phyloP scores from a whole-genome alignment of 1,140 invertebrate species.

The Drosophila baimaii region DNA sequence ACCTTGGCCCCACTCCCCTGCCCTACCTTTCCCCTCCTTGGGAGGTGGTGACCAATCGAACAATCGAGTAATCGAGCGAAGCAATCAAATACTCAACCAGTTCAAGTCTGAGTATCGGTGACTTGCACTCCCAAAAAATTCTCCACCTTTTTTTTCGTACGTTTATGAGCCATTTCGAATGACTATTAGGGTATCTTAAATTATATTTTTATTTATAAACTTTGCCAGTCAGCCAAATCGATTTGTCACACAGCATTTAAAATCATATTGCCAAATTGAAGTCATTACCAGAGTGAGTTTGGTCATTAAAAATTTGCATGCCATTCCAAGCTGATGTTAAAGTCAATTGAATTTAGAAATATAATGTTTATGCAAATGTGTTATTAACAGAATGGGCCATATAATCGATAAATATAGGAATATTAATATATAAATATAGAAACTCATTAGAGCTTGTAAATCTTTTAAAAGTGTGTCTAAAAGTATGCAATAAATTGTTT shows the following conservation, averaged over 20 bases:
- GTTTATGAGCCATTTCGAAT: constrained; percentile 40
- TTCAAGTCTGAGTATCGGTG: constrained; percentile 19
- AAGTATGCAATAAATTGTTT: not conserved
- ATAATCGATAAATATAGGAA: constrained; percentile 1
- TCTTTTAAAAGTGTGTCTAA: not conserved
- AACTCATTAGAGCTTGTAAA: too few species aligned
- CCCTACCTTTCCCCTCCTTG: not conserved
- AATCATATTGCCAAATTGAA: constrained; percentile 21
- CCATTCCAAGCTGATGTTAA: constrained; percentile 9
- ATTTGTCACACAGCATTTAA: constrained; percentile 28
- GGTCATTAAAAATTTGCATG: constrained; percentile 12
- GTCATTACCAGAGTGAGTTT: constrained; percentile 11
- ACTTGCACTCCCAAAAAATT: constrained; percentile 34
- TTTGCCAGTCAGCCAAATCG: constrained; percentile 21
- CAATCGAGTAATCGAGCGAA: constrained; percentile 21
- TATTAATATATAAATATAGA: not conserved
- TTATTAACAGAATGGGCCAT: constrained; percentile 6
- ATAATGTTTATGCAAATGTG: not conserved
- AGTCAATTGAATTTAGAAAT: constrained; percentile 11
- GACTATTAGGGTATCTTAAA: constrained; percentile 25
- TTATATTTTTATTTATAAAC: constrained; percentile 43
- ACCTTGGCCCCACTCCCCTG: not conserved
- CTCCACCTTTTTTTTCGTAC: constrained; percentile 6
- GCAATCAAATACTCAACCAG: constrained; percentile 29
- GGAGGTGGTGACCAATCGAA: constrained; percentile 13